These are phyloP conservation scores for Protobothrops mucrosquamatus DNA, from an alignment of 2,113 vertebrate genomes.

Conservation along the genomic window DNA sequence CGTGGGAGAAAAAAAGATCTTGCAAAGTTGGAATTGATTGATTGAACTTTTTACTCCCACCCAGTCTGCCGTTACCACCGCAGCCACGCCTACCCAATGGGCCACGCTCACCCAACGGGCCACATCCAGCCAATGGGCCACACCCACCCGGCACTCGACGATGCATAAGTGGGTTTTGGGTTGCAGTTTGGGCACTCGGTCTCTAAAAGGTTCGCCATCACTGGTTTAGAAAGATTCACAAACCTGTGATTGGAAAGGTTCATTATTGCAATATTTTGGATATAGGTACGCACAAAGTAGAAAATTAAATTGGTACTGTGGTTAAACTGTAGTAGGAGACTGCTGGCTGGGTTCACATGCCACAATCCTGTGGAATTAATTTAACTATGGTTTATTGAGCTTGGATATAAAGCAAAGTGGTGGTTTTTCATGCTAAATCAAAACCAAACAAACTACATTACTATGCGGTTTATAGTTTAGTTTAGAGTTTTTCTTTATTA, in stretches of 20 bases:
- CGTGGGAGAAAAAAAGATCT: too few species aligned
- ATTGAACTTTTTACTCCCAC: too few species aligned
- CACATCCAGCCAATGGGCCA: too few species aligned
- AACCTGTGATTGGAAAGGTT: not conserved
- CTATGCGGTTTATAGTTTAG: not conserved
- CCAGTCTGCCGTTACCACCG: too few species aligned
- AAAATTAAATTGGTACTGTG: not conserved
- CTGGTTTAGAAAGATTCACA: not conserved
- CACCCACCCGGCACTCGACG: too few species aligned
- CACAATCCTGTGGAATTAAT: not conserved
- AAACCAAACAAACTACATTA: not conserved
- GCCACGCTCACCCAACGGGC: too few species aligned
- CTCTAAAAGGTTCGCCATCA: too few species aligned
- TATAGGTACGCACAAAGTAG: not conserved
- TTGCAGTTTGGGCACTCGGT: too few species aligned
- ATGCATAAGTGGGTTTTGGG: too few species aligned
- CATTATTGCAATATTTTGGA: not conserved
- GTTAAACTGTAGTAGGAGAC: not conserved
- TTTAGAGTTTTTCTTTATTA: not conserved
- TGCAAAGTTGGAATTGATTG: too few species aligned
- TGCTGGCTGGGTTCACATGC: not conserved
- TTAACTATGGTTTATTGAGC: not conserved
- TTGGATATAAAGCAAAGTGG: not conserved
- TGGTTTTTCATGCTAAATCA: not conserved
- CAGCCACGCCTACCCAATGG: too few species aligned